These are phyloP conservation scores for Caiman crocodilus DNA, from an alignment of 2,797 vertebrate species.

Conservation along the genomic window DNA sequence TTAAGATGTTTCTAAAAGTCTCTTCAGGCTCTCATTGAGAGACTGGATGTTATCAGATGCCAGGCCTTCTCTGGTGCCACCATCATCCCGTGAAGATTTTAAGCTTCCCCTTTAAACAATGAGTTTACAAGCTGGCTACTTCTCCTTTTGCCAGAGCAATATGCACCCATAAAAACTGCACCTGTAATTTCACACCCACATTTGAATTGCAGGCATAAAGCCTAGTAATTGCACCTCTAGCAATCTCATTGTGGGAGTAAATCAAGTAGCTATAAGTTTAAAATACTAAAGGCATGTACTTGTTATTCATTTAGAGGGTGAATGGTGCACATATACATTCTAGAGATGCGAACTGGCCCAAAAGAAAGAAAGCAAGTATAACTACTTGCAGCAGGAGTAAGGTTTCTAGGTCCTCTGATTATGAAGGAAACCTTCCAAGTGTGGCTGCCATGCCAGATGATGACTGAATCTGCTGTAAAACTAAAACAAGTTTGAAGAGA, in stretches of 20 bases:
- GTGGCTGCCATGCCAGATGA: background rate
- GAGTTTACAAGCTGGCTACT: constrained; percentile 21
- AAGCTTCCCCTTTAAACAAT: constrained; percentile 22
- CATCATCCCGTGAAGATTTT: background rate
- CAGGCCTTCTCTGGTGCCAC: background rate
- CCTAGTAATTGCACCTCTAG: background rate
- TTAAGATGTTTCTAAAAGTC: constrained; percentile 44
- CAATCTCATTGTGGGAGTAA: background rate
- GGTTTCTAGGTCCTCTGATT: constrained; percentile 12
- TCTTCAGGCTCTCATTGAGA: constrained; percentile 7
- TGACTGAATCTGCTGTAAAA: constrained; percentile 7
- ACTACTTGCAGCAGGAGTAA: constrained; percentile 27
- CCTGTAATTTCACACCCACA: constrained; percentile 56
- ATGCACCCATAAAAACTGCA: constrained; percentile 44
- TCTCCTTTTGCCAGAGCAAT: constrained; percentile 9
- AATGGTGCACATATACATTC: constrained; percentile 13
- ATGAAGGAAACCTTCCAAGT: constrained; percentile 44
- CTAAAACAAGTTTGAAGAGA: constrained; percentile 51
- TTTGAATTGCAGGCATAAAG: constrained; percentile 45
- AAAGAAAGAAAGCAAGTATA: constrained; percentile 29
- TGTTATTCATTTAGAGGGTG: background rate
- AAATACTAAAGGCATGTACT: constrained; percentile 31
- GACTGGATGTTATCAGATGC: constrained; percentile 46
- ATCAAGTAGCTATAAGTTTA: constrained; percentile 21
- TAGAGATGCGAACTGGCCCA: background rate